Evolutionary conservation across 2,888 invertebrate species (phyloP), one percentile per base, ranked within the genome.

Genomic region (Pantelozetes paolii): DNA sequence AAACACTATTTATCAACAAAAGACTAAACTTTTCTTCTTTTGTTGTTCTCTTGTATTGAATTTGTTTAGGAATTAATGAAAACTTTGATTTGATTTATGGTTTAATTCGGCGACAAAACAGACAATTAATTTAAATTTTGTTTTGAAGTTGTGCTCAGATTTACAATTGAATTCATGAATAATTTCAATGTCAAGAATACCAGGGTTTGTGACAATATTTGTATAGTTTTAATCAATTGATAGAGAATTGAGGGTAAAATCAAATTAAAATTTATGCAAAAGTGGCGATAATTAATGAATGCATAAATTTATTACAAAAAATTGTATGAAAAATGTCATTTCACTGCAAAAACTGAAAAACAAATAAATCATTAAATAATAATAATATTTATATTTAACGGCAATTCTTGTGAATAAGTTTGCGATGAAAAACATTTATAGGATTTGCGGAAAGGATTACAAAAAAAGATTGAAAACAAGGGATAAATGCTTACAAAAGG

Each of bases 1-100:
- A 54, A 54, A 54, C 54, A 26, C 54, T 54, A 54, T 54, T 54
- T 54, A 54, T 54, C 54, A 54, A 54, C 9, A 54, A 20, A 54
- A 23, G 54, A 23, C 45, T 45, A 45, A 5, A 45, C 62, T 62
- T 18, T 28, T 28, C 32, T 15, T 62, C 32, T 23, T 18, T 62
- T 62, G 62, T 36, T 32, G 36, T 36, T 32, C 20, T 9, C n/a
- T 36, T 67, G 6, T 23, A 13, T 67, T 20, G 23, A 13, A 67
- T n/a, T 40, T 13, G 67, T 36, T 67, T 9, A 26, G 6, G 67
- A 40, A 40, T 67, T 32, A 67, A 67, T 67, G 23, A 67, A 32
- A 62, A 3, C 62, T 8, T 13, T 9, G 11, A n/a, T 62, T 30
- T 62, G 62, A 62, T 62, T 62, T 62, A 62, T 62, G 15, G 62